Evolutionary conservation across 2,888 invertebrate genomes (phyloP), one percentile per base, ranked within the genome.

Genomic region (Trachelus stipa): DNA sequence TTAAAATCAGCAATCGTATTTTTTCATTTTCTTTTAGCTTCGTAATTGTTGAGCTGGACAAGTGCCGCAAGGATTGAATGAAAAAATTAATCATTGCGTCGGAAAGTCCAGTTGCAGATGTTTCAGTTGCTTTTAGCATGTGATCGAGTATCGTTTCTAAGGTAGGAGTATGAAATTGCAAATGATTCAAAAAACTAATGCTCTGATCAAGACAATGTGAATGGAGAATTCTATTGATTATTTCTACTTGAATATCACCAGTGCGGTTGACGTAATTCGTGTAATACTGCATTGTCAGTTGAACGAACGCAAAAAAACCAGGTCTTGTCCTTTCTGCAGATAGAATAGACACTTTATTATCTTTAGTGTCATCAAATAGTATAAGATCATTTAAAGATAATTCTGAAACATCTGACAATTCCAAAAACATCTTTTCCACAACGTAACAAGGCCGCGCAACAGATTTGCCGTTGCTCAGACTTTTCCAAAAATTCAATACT

Each of bases 231-330:
- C 75, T 74, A n/a, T 74, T 12, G 12, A 85, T 33, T 33, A 68
- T 69, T 31, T 76, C 75, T 11, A 12, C 33, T 30, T 80, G 30
- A 40, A 81, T 34, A 15, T 73, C 34, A 71, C 35, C 76, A 31
- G 83, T 79, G 12, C 33, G 40, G 75, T 81, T 83, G 12, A 84
- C 15, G 73, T 78, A 73, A 73, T n/a, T 40, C 12, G 83, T 84
- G 12, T 84, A 84, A 6, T 86, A 76, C 40, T 77, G 79, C 74
- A 81, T 81, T 9, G 84, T 78, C 74, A 83, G 74, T 33, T 87
- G 85, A 3, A 87, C 15, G 73, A 87, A 90, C 69, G 87, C 86
- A 37, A 81, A 85, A 79, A 88, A 89, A 11, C 88, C 89, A n/a
- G 88, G 88, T 34, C 81, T 81, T 2, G 73, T 79, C 2, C 81